A percentile compares a stretch with the other conserved stretches of the same genome.
phyloP scores from a whole-genome alignment of 2,888 invertebrate genomes.

The Galerucella calmariensis region DNA sequence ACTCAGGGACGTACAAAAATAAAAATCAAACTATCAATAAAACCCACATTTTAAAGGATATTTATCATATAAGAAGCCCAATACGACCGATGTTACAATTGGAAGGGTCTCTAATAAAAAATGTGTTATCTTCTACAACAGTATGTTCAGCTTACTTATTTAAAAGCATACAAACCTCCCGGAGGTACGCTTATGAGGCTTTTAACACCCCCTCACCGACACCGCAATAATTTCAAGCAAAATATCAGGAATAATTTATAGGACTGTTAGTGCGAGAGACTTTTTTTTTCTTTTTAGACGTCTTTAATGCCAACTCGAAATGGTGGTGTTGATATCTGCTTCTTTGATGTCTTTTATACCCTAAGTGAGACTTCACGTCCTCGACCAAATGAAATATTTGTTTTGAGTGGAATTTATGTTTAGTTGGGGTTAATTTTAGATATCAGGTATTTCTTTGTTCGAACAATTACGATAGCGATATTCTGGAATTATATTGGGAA shows the following conservation, averaged over 20 bases:
- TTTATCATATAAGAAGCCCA: background rate
- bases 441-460: background rate
- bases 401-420: conserved; percentile 34
- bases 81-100: too few species aligned
- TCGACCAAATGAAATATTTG: conserved; percentile 39
- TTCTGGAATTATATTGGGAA: too few species aligned
- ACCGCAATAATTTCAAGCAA: conserved; percentile 12
- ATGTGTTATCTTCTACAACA: too few species aligned
- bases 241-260: conserved; percentile 32
- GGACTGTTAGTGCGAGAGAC: conserved; percentile 20
- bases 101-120: too few species aligned
- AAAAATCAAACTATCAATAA: background rate
- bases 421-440: conserved; percentile 1
- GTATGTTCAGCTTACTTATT: background rate
- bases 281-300: conserved; percentile 28
- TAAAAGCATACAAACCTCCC: background rate
- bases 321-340: conserved; percentile 41
- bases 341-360: conserved; percentile 43
- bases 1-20: conserved; percentile 26
- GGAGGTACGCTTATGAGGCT: background rate
- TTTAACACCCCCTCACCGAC: conserved; percentile 8
- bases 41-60: background rate
- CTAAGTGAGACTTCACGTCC: conserved; percentile 38
- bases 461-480: too few species aligned
- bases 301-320: conserved; percentile 45